Evolutionary conservation across 2,888 invertebrate species (phyloP), one percentile per base, ranked within the genome.

Genomic region (Cistogaster globosa): DNA sequence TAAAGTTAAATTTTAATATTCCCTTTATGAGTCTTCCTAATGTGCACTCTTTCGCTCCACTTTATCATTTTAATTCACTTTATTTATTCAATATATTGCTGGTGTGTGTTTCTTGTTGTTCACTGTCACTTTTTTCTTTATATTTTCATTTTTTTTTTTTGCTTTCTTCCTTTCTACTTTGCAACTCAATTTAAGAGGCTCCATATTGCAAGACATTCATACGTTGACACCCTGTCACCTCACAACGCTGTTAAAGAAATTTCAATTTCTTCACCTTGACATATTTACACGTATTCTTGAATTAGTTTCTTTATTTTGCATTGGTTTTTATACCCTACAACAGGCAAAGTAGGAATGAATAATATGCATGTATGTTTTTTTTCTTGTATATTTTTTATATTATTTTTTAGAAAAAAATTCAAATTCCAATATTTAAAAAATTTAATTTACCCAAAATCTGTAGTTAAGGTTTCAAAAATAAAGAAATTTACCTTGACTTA

Each of bases 221-320:
- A 36, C 57, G 57, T 20, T 48, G 48, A 63, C 48, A 38, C 57
- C 51, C 51, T 65, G 26, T 72, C 38, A 57, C 57, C 26, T 57
- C 53, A 22, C n/a, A 26, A 11, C 62, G 26, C 26, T 32, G 42
- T 63, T 74, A 77, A 77, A 77, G 81, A 74, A 81, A 81, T 78
- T 72, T 69, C 68, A 77, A 32, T 65, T 58, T 53, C 38, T 63
- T 69, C 65, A 81, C 84, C 81, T 84, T 84, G 84, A 81, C 81
- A 81, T 48, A 81, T 62, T 63, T 78, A 8, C 32, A 18, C 38
- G 67, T 14, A 51, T 38, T 55, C 20, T 9, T n/a, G 9, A 53
- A 26, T 22, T 11, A n/a, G n/a, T 62, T 51, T 14, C 16, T 14
- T 36, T 51, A 14, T 36, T 55, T 36, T 20, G 14, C 14, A 18